phyloP scores from a whole-genome alignment of 2,113 vertebrate genomes.

The Perca fluviatilis region DNA sequence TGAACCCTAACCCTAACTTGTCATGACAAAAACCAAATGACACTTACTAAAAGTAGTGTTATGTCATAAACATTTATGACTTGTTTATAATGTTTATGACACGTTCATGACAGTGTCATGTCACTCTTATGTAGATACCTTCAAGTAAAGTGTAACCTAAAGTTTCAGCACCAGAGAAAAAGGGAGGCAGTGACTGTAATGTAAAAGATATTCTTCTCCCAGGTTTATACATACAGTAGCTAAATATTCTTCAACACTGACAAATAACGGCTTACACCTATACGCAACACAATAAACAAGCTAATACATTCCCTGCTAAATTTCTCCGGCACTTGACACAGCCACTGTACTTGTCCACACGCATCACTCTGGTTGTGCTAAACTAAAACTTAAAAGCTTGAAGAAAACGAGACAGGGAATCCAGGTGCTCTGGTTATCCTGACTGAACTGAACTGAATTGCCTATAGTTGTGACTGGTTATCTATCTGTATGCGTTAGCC shows the following conservation, averaged over 20 bases:
- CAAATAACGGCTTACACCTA: not conserved
- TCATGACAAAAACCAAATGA: too few species aligned
- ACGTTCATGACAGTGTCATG: too few species aligned
- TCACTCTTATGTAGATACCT: too few species aligned
- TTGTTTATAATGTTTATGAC: too few species aligned
- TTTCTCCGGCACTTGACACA: not conserved
- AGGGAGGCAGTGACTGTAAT: not conserved
- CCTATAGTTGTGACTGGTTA: not conserved
- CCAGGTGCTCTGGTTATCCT: too few species aligned
- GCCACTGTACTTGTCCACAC: not conserved
- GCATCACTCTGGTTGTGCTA: not conserved
- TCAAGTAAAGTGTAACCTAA: too few species aligned
- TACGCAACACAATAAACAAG: not conserved
- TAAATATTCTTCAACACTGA: not conserved
- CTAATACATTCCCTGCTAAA: not conserved
- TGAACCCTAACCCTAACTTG: too few species aligned
- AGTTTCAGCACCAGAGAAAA: not conserved
- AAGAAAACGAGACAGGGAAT: not conserved
- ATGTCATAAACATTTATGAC: too few species aligned
- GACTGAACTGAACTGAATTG: not conserved
- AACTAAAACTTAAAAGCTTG: not conserved
- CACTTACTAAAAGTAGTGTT: too few species aligned
- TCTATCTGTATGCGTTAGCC: not conserved
- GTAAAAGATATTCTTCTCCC: not conserved
- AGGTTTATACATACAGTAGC: too few species aligned